A percentile compares a stretch with the other conserved stretches of the same genome.
Evolutionary conservation across 2,797 vertebrate genomes (phyloP).

Genomic region (Tapirus indicus): DNA sequence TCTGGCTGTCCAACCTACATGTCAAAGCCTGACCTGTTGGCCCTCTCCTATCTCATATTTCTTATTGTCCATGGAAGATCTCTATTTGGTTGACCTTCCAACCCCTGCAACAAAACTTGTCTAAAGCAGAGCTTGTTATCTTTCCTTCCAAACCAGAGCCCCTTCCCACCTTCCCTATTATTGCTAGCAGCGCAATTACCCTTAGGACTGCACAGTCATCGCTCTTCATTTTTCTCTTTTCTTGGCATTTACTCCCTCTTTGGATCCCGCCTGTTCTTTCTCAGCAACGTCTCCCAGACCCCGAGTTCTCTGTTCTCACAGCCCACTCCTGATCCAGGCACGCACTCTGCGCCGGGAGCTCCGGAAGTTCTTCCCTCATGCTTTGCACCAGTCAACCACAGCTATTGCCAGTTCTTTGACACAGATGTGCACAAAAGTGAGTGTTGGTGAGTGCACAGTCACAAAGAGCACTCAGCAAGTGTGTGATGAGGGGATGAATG

Average conservation of each 20-base stretch:
- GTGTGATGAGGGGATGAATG: not conserved
- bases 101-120: conserved; percentile 39
- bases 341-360: not conserved
- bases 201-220: not conserved
- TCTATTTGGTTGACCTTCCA: conserved; percentile 68
- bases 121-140: conserved; percentile 59
- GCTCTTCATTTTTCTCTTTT: conserved; percentile 59
- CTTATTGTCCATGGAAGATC: conserved; percentile 55
- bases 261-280: not conserved
- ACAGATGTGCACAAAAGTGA: not conserved
- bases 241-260: conserved; percentile 58
- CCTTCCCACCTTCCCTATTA: not conserved
- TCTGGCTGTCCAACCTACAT: not conserved
- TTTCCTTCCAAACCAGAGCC: conserved; percentile 41
- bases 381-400: not conserved
- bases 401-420: not conserved
- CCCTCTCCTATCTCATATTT: conserved; percentile 52
- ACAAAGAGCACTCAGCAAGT: not conserved
- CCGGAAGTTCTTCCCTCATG: not conserved
- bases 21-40: conserved; percentile 30
- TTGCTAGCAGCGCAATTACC: conserved; percentile 8
- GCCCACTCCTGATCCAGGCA: not conserved
- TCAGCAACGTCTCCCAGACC: not conserved
- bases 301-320: not conserved
- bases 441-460: not conserved